A percentile compares a stretch with the other conserved stretches of the same genome.
These are phyloP conservation scores for Galeopsomyia nigrocyanea DNA, from an alignment of 2,888 invertebrate species.

Conservation along the genomic window DNA sequence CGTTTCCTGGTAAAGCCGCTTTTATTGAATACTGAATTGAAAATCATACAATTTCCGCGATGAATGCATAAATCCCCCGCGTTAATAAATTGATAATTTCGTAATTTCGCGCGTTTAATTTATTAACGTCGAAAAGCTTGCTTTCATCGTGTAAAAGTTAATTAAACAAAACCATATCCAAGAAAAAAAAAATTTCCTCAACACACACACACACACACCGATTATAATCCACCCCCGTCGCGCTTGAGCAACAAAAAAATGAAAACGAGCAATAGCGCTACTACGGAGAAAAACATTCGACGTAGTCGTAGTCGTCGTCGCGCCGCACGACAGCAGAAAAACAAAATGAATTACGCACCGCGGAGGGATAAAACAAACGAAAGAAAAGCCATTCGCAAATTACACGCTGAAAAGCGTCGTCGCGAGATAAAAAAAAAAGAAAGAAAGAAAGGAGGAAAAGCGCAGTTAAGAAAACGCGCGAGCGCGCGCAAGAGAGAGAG, in stretches of 20 bases:
- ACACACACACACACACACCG: too few relatives aligned
- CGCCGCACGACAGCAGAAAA: conserved; percentile 22
- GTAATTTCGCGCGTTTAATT: too few relatives aligned
- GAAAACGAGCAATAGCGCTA: background rate
- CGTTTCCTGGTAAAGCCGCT: too few relatives aligned
- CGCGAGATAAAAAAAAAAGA: background rate
- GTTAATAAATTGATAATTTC: too few relatives aligned
- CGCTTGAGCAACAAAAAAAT: background rate
- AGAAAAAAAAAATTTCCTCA: too few relatives aligned
- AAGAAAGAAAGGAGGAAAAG: conserved; percentile 26
- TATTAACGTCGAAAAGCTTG: too few relatives aligned
- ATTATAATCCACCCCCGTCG: too few relatives aligned
- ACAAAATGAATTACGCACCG: conserved; percentile 42
- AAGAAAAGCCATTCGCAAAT: conserved; percentile 48
- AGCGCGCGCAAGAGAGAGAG: background rate
- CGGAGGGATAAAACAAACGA: conserved; percentile 16
- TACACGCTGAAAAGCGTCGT: conserved; percentile 37
- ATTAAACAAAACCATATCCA: too few relatives aligned
- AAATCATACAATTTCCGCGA: too few relatives aligned
- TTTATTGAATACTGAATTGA: too few relatives aligned
- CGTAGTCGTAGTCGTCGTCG: background rate
- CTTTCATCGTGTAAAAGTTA: too few relatives aligned
- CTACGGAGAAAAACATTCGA: background rate
- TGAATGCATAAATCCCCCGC: too few relatives aligned
- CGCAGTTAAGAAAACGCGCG: conserved; percentile 30